These are phyloP conservation scores for Cygnus olor DNA, from an alignment of 2,797 vertebrate genomes.

Conservation along the genomic window DNA sequence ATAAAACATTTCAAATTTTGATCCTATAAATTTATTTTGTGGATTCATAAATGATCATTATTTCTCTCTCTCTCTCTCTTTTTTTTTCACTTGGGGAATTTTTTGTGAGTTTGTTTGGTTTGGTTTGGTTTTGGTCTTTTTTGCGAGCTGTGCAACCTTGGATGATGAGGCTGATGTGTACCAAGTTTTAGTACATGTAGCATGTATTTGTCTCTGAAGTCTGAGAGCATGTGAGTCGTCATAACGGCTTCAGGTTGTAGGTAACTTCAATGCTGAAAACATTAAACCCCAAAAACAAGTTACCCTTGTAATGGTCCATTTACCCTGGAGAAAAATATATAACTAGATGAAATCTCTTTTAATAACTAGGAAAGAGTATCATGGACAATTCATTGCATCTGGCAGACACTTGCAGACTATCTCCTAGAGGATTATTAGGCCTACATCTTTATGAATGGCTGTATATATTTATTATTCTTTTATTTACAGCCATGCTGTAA, in stretches of 20 bases:
- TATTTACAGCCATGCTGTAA: neutral
- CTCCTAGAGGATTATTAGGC: neutral
- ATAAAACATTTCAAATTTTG: neutral
- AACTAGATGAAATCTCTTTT: conserved; percentile 58
- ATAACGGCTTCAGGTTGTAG: conserved; percentile 21
- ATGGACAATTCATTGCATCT: conserved; percentile 1
- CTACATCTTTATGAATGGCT: neutral
- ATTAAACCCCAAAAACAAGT: conserved; percentile 15
- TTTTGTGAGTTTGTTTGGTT: neutral
- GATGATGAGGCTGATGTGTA: neutral
- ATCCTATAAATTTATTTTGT: neutral
- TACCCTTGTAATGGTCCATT: conserved; percentile 35
- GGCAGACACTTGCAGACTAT: neutral
- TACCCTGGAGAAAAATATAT: conserved; percentile 43
- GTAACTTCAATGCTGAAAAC: conserved; percentile 5
- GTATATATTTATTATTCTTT: neutral
- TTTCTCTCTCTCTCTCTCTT: too few species aligned
- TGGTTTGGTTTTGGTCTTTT: accelerated
- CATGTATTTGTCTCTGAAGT: neutral
- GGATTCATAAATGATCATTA: neutral
- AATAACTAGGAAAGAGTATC: conserved; percentile 44
- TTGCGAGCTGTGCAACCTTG: neutral
- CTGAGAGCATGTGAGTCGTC: conserved; percentile 17
- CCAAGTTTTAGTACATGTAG: neutral
- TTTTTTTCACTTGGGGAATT: too few species aligned